Evolutionary conservation across 2,797 vertebrate species (phyloP), one percentile per base, ranked within the genome.

Genomic region (Eulemur rubriventer): DNA sequence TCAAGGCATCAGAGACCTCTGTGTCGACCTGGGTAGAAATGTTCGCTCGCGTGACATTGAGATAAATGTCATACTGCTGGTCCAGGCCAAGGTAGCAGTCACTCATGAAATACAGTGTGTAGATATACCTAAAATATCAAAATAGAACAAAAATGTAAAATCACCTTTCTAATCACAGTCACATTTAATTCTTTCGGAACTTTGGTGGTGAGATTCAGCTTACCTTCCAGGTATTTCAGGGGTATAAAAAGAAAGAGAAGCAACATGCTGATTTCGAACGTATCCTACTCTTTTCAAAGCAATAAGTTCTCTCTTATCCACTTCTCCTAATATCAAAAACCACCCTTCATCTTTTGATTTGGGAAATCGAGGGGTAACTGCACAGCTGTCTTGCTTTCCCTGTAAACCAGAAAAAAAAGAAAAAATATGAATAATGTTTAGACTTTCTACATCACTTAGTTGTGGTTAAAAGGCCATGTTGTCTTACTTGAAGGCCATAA

Each of bases 61-160:
- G 98, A 97, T 99, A 99, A 95, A 99, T 98, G 98, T 99, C 99
- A 4, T 99, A 99, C 98, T 99, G 99, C 97, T 99, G 99, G 98
- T 99, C 99, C 98, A 99, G 98, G 89, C 99, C 99, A 89, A 99
- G 98, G 98, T 99, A 99, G 98, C 99, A 99, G 99, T 99, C 99
- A 4, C 99, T 99, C 99, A 99, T 99, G 98, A 99, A 96, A 98
- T 99, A 99, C 67, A 99, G 98, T 0, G 99, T 99, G 98, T 99
- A 99, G 98, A 99, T 99, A 72, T 98, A 99, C 98, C 99, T 99
- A 95, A 79, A 94, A 97, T 0, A 63, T 7, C 94, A 97, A 96
- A 95, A 97, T 1, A 75, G 94, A 48, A 81, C 1, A 9, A 46
- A 70, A 75, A 35, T 13, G 38, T 76, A 70, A 89, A 69, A 22